Percentiles rank a stretch among this genome's conserved stretches.
Evolutionary conservation across 1,140 invertebrate genomes (phyloP).

Genomic region (Agrilus planipennis): DNA sequence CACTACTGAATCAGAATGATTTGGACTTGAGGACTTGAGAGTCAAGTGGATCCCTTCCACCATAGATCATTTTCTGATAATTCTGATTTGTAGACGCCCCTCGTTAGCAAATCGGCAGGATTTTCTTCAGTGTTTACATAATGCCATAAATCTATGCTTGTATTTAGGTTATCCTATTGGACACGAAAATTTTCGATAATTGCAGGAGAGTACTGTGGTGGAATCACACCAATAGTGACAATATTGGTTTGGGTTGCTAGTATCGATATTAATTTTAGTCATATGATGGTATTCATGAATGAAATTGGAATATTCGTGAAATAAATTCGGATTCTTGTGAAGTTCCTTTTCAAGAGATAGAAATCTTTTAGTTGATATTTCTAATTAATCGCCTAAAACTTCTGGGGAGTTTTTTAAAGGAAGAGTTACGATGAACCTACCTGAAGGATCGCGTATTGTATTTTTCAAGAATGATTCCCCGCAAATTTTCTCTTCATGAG

Average conservation of each 20-base stretch:
- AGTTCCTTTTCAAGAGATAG: slow-evolving; percentile 13
- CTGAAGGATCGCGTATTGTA: too few species aligned
- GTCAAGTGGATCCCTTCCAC: not conserved
- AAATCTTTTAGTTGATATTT: slow-evolving; percentile 15
- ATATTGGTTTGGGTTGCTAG: too few species aligned
- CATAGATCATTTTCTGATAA: not conserved
- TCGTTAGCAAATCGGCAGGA: too few species aligned
- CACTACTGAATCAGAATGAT: too few species aligned
- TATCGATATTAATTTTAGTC: slow-evolving; percentile 8
- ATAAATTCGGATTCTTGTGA: slow-evolving; percentile 14
- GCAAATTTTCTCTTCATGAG: too few species aligned
- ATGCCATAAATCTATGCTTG: not conserved
- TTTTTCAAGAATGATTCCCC: too few species aligned
- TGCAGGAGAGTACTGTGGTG: not conserved
- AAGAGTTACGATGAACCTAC: slow-evolving; percentile 9
- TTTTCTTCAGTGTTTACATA: slow-evolving; percentile 5
- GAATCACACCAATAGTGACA: not conserved
- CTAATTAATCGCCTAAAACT: slow-evolving; percentile 16
- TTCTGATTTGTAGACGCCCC: not conserved
- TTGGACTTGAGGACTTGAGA: not conserved
- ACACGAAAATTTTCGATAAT: not conserved
- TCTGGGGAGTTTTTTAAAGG: slow-evolving; percentile 10
- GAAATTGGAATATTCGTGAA: slow-evolving; percentile 23
- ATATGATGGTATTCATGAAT: slow-evolving; percentile 34
- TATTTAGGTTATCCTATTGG: slow-evolving; percentile 1